Percentiles rank a stretch among this genome's conserved stretches.
phyloP scores from a whole-genome alignment of 2,888 invertebrate genomes.

The Deladenus siricidicola region DNA sequence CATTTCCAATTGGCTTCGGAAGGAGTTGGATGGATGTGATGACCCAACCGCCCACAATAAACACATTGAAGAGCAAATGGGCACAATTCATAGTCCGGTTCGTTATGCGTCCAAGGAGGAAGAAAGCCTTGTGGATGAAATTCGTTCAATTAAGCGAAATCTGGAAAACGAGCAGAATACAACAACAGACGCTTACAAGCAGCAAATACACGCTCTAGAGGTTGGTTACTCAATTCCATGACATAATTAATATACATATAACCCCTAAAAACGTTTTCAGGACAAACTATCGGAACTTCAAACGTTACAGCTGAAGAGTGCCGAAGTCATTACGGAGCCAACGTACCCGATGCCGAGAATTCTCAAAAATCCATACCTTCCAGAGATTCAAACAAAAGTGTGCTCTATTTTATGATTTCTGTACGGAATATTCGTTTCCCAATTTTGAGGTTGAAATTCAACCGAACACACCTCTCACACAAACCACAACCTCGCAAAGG shows the following conservation, averaged over 20 bases:
- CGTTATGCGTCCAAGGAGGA: no score
- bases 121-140: background rate
- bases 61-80: no score
- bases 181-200: no score
- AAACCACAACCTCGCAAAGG: no score
- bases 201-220: no score
- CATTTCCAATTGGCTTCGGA: slow-evolving; percentile 30
- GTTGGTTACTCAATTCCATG: no score
- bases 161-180: no score
- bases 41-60: background rate
- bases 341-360: slow-evolving; percentile 22
- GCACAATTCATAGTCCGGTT: no score
- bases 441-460: no score
- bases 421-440: no score
- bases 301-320: slow-evolving; percentile 8
- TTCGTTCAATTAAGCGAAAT: no score
- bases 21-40: slow-evolving; percentile 25
- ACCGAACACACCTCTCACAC: no score
- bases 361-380: slow-evolving; percentile 14
- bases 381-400: slow-evolving; percentile 20
- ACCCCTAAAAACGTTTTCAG: slow-evolving; percentile 54
- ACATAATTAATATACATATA: slow-evolving; percentile 56
- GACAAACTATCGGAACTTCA: slow-evolving; percentile 22
- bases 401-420: slow-evolving; percentile 20
- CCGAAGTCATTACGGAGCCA: background rate